Conservation (phyloP, 2,888 invertebrate genomes). For the Pinctada fucata region DNA sequence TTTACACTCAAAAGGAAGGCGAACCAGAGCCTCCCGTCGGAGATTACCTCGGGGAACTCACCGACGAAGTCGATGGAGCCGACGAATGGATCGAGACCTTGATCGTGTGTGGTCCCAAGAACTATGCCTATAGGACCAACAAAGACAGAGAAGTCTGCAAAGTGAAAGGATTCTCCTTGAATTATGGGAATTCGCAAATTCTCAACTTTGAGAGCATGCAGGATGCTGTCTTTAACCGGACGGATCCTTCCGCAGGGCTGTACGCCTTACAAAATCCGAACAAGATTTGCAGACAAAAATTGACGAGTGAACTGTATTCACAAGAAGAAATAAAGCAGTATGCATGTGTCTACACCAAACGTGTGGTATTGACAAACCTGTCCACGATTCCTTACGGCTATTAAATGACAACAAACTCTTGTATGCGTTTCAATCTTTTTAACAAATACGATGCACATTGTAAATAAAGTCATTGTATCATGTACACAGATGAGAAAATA, state of each 20-base stretch:
- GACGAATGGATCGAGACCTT: slow-evolving; percentile 43
- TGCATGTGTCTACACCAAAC: slow-evolving; percentile 16
- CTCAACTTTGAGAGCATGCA: slow-evolving; percentile 43
- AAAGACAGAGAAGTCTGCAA: slow-evolving; percentile 35
- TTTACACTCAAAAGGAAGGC: slow-evolving; percentile 6
- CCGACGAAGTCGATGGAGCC: slow-evolving; percentile 68
- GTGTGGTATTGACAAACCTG: slow-evolving; percentile 19
- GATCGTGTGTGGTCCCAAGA: too few species aligned
- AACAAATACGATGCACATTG: too few species aligned
- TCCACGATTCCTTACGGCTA: slow-evolving; percentile 35
- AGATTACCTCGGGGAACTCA: slow-evolving; percentile 69
- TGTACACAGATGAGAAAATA: neutral
- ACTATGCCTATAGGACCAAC: slow-evolving; percentile 50
- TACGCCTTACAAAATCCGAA: neutral
- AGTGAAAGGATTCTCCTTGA: too few species aligned
- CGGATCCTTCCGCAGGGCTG: neutral
- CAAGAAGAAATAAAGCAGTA: too few species aligned
- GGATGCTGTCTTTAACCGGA: slow-evolving; percentile 10
- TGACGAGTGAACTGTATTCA: too few species aligned
- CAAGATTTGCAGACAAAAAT: too few species aligned
- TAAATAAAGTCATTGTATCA: too few species aligned
- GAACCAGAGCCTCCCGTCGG: slow-evolving; percentile 51
- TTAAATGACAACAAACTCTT: neutral
- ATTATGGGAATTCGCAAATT: slow-evolving; percentile 10
- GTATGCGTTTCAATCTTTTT: too few species aligned